A percentile compares a stretch with the other conserved stretches of the same genome.
phyloP scores from a whole-genome alignment of 2,888 invertebrate genomes.

The Cerastis rubricosa region DNA sequence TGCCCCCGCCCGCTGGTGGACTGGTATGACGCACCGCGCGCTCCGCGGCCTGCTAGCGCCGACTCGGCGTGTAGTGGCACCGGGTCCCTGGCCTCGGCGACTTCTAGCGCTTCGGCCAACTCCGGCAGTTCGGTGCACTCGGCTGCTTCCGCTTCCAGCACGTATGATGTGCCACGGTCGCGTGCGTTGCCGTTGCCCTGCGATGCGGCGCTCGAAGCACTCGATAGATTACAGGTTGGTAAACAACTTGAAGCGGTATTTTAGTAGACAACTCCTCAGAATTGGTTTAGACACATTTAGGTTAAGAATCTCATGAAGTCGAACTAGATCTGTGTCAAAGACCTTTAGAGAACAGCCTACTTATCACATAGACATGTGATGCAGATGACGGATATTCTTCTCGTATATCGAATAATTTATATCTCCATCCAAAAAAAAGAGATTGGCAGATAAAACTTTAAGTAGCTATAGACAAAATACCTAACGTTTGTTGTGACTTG shows the following conservation, averaged over 20 bases:
- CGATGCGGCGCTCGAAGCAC: constrained; percentile 88
- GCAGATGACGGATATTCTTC: neutral
- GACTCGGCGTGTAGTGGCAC: constrained; percentile 91
- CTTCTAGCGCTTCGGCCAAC: constrained; percentile 88
- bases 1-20: constrained; percentile 87
- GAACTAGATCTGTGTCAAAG: neutral
- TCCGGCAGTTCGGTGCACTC: constrained; percentile 87
- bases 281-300: neutral
- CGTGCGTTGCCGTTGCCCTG: constrained; percentile 87
- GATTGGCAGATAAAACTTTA: neutral
- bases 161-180: constrained; percentile 87
- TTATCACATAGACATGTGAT: neutral
- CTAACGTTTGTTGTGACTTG: neutral
- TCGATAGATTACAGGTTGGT: constrained; percentile 90
- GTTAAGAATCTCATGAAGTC: neutral
- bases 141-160: constrained; percentile 86
- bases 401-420: neutral
- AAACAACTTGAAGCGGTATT: neutral
- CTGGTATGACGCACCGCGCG: constrained; percentile 88
- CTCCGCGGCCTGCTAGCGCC: constrained; percentile 89
- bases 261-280: neutral
- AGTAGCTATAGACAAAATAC: neutral
- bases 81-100: constrained; percentile 87
- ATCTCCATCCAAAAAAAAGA: neutral
- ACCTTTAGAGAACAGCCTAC: neutral